Conservation (phyloP, 2,888 invertebrate species). For the Euplagia quadripunctaria region DNA sequence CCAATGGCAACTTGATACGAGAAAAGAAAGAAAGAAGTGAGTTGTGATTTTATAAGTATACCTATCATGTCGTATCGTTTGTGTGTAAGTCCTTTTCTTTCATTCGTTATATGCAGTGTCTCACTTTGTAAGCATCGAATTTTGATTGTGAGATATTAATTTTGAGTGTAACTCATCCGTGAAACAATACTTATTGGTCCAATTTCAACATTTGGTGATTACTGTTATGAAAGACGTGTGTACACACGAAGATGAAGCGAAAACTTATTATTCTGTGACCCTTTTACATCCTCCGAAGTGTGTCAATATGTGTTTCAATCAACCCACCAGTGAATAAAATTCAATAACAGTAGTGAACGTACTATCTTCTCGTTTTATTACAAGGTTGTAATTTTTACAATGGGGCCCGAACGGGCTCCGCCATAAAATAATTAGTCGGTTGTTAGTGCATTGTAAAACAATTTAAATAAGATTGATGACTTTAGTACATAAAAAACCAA, state of each 20-base stretch:
- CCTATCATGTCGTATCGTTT: conserved; percentile 53
- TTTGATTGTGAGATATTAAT: conserved; percentile 54
- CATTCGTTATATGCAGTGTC: conserved; percentile 79
- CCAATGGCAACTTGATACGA: conserved; percentile 45
- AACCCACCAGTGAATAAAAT: conserved; percentile 60
- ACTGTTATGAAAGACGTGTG: conserved; percentile 58
- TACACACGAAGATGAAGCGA: conserved; percentile 67
- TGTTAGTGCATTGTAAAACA: conserved; percentile 75
- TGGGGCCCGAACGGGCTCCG: conserved; percentile 83
- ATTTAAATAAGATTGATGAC: conserved; percentile 75
- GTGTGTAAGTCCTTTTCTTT: conserved; percentile 63
- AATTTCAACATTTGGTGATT: conserved; percentile 41
- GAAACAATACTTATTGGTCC: conserved; percentile 29
- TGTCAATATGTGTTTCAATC: conserved; percentile 73
- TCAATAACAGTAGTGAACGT: conserved; percentile 61
- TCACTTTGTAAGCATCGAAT: conserved; percentile 70
- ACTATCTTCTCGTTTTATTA: conserved; percentile 70
- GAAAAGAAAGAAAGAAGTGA: conserved; percentile 55
- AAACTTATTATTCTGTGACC: conserved; percentile 77
- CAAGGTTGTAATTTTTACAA: conserved; percentile 75
- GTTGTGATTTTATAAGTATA: conserved; percentile 53
- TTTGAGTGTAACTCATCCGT: conserved; percentile 46
- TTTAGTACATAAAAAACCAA: conserved; percentile 67
- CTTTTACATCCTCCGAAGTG: conserved; percentile 71
- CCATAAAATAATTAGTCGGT: conserved; percentile 80